Percentiles rank a stretch among this genome's conserved stretches.
These are phyloP conservation scores for Cathartes aura DNA, from an alignment of 2,113 vertebrate genomes.

Conservation along the genomic window DNA sequence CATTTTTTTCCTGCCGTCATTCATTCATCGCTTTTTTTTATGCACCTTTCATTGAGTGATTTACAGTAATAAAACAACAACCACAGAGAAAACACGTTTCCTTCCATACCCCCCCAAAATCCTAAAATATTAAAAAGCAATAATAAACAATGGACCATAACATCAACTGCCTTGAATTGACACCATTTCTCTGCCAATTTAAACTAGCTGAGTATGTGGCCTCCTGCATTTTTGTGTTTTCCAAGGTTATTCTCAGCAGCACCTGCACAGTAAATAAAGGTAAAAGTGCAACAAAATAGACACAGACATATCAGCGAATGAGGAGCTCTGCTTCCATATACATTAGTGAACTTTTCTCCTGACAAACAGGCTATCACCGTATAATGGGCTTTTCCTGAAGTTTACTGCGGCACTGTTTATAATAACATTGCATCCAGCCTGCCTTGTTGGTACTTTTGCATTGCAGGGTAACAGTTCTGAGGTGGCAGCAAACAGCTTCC, in stretches of 20 bases:
- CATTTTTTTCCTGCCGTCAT: background rate
- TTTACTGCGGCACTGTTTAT: slow-evolving; percentile 72
- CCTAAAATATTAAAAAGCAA: slow-evolving; percentile 1
- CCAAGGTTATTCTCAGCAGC: slow-evolving; percentile 37
- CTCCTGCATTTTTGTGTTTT: slow-evolving; percentile 12
- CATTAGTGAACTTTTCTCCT: slow-evolving; percentile 67
- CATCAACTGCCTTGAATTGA: background rate
- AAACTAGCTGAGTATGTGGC: background rate
- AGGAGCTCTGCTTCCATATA: slow-evolving; percentile 55
- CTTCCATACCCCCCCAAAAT: background rate
- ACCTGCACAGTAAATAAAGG: slow-evolving; percentile 65
- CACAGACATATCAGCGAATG: background rate
- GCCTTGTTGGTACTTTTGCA: slow-evolving; percentile 73
- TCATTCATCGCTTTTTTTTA: background rate
- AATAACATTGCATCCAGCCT: slow-evolving; percentile 77
- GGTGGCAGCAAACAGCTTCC: slow-evolving; percentile 69
- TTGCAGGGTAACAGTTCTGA: slow-evolving; percentile 76
- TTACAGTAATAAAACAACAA: background rate
- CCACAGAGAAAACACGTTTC: background rate
- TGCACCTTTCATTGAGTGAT: slow-evolving; percentile 4
- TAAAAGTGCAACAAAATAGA: slow-evolving; percentile 58
- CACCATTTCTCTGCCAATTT: slow-evolving; percentile 9
- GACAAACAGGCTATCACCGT: slow-evolving; percentile 65
- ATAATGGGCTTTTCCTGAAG: slow-evolving; percentile 73
- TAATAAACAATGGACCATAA: background rate